Conservation (phyloP, 2,888 invertebrate species). For the Ochropleura leucogaster region DNA sequence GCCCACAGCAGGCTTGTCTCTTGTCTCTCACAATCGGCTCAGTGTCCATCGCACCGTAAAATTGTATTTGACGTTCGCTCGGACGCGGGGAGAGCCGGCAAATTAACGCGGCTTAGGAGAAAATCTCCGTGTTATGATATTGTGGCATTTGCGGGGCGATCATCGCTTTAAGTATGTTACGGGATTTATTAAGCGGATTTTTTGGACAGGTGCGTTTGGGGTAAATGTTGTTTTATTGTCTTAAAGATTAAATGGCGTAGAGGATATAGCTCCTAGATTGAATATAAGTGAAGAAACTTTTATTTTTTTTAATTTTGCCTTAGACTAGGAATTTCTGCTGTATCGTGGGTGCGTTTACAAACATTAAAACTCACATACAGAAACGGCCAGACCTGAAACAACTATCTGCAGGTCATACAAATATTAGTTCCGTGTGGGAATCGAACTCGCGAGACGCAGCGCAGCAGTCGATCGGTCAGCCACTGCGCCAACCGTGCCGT, state of each 20-base stretch:
- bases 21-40: constrained; percentile 89
- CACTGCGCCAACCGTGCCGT: no score
- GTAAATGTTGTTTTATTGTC: constrained; percentile 11
- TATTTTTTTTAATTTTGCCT: no score
- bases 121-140: constrained; percentile 88
- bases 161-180: constrained; percentile 83
- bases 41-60: constrained; percentile 87
- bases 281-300: no score
- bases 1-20: constrained; percentile 83
- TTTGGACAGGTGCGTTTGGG: constrained; percentile 41
- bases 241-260: neutral
- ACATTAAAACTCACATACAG: no score
- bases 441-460: no score
- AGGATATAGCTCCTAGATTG: neutral
- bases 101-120: constrained; percentile 88
- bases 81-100: constrained; percentile 72
- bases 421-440: no score
- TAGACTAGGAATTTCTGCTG: no score
- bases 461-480: no score
- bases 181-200: constrained; percentile 70
- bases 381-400: no score
- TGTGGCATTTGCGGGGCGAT: constrained; percentile 73
- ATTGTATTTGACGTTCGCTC: constrained; percentile 89
- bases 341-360: no score
- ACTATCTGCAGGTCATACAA: no score